These are phyloP conservation scores for Orius insidiosus DNA, from an alignment of 1,140 invertebrate species.

Conservation along the genomic window DNA sequence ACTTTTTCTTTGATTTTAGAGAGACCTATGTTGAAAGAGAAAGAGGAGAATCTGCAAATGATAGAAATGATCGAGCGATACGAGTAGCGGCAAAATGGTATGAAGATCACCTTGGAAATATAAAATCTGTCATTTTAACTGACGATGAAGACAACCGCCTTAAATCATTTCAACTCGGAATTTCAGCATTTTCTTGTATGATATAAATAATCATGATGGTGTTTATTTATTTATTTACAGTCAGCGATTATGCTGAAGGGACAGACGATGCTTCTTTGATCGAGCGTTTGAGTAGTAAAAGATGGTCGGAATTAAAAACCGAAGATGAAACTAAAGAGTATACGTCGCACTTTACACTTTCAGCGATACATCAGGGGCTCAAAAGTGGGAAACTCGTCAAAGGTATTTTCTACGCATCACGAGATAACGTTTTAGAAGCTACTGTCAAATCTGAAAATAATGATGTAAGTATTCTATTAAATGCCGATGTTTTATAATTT, in stretches of 20 bases:
- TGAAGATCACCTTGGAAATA: slow-evolving; percentile 34
- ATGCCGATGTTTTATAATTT: neutral
- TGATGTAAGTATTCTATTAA: slow-evolving; percentile 2
- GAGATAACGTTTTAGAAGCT: slow-evolving; percentile 93
- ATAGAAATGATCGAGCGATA: slow-evolving; percentile 85
- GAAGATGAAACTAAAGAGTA: slow-evolving; percentile 47
- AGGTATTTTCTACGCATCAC: slow-evolving; percentile 65
- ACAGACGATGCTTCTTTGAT: slow-evolving; percentile 42
- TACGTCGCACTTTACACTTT: slow-evolving; percentile 66
- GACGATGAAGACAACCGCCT: slow-evolving; percentile 68
- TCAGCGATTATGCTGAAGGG: slow-evolving; percentile 52
- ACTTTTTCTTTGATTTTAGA: slow-evolving; percentile 30
- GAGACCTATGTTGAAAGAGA: slow-evolving; percentile 74
- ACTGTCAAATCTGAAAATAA: slow-evolving; percentile 60
- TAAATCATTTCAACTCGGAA: slow-evolving; percentile 47
- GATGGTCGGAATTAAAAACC: slow-evolving; percentile 33
- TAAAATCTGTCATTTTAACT: slow-evolving; percentile 63
- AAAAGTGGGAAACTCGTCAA: slow-evolving; percentile 61
- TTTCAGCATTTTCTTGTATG: slow-evolving; percentile 50
- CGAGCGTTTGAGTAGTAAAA: slow-evolving; percentile 61
- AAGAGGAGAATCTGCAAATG: slow-evolving; percentile 67
- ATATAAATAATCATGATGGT: neutral
- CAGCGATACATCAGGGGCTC: slow-evolving; percentile 60
- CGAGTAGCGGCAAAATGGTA: slow-evolving; percentile 69
- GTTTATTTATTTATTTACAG: slow-evolving; percentile 33